phyloP scores from a whole-genome alignment of 2,797 vertebrate species.

The Melanotaenia parkinsoni region DNA sequence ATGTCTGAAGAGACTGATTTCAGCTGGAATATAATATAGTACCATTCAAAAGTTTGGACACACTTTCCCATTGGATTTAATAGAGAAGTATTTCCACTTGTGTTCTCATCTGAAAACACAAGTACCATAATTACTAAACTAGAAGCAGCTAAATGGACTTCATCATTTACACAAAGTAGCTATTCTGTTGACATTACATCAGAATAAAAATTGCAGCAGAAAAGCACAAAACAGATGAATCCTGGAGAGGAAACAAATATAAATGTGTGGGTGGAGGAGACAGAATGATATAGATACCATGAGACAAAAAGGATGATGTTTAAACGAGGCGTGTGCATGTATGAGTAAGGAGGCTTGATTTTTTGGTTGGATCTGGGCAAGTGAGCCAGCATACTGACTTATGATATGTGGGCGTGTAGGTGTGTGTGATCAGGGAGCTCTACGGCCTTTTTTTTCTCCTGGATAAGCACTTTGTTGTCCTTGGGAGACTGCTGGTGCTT shows the following conservation, averaged over 20 bases:
- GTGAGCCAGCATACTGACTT: slow-evolving; percentile 19
- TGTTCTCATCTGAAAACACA: no score
- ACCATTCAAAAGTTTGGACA: no score
- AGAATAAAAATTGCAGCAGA: slow-evolving; percentile 1
- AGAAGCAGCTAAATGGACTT: background rate
- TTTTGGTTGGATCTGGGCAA: slow-evolving; percentile 43
- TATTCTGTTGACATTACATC: slow-evolving; percentile 3
- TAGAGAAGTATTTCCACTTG: no score
- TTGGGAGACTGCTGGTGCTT: slow-evolving; percentile 80
- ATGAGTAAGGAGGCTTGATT: slow-evolving; percentile 43
- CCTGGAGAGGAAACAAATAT: slow-evolving; percentile 1
- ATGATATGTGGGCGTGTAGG: slow-evolving; percentile 27
- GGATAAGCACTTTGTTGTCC: slow-evolving; percentile 83
- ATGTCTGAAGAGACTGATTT: no score
- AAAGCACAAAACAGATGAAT: background rate
- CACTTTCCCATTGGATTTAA: no score
- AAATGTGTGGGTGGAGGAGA: slow-evolving; percentile 14
- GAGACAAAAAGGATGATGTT: slow-evolving; percentile 1
- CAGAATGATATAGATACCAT: slow-evolving; percentile 9
- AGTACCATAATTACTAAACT: no score
- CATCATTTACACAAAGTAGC: background rate
- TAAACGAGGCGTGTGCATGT: background rate
- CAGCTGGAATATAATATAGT: no score
- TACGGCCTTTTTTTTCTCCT: slow-evolving; percentile 64
- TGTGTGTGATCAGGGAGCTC: slow-evolving; percentile 56